Base-by-base conservation (phyloP, 2,797 vertebrate species). In the Propithecus perrieri region DNA sequence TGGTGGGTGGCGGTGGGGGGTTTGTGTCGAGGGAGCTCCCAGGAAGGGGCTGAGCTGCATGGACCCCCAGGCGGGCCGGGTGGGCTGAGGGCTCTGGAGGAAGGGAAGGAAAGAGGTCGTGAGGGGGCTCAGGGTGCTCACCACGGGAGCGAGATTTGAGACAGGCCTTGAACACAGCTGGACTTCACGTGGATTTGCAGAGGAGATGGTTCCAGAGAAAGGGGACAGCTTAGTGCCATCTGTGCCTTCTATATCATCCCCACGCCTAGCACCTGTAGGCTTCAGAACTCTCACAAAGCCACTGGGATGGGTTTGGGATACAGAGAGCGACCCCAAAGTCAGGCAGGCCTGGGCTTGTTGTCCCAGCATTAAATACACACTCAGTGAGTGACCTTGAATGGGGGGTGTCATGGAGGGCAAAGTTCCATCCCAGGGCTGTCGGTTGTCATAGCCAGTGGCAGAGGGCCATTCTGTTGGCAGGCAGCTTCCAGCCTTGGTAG, bases 321-420 rank as follows among this genome's bases (percentile, higher is more conserved):
- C 0, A 2, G 8, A n/a, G 38, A 35, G 38, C 17, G 35, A 50
- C 22, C n/a, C 22, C 15, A 2, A 12, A 35, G 3, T 4, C 38
- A 15, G 35, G 71, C 10, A 59, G 69, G 18, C 55, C 61, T 17
- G 38, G 11, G 20, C 57, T 61, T 8, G 6, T 35, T 41, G 33
- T 53, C 80, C 87, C 30, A 41, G 59, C 50, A 86, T n/a, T 18
- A 17, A 46, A 24, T 1, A 15, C 28, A 4, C 24, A 2, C 1
- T 22, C 2, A 7, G 30, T 2, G 0, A 3, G 24, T 30, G 67
- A 30, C 24, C 76, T 59, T 10, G 33, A 43, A 26, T 17, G 5
- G 5, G 7, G 2, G 26, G 6, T 30, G 4, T 76, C 18, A 33
- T 11, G 1, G 61, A 63, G 30, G 61, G 5, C 0, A 1, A 13